Base-by-base conservation (phyloP, 2,797 vertebrate genomes). In the Sebastes matsubarae region DNA sequence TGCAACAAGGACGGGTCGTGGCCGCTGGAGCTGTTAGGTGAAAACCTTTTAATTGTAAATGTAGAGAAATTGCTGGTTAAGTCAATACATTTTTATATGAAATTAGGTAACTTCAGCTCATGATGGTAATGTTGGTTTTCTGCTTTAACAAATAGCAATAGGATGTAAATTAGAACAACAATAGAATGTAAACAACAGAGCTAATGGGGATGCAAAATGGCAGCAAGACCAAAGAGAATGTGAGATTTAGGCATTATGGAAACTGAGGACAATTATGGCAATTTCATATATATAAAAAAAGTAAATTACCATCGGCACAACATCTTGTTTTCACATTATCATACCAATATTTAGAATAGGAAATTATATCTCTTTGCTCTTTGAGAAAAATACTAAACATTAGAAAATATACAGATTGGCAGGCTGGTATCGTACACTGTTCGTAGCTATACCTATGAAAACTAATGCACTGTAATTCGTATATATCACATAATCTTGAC, bases 1-100 rank as follows among this genome's bases (percentile, higher is more conserved):
- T 78, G 46, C 65, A 75, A 65, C 70, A 68, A 86, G 82, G 78
- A 71, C n/a, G 30, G 80, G 79, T 87, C 68, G 6, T 20, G 74
- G 76, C 63, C 2, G 13, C 27, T 77, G 38, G 20, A 75, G 36
- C 34, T 54, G 57, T 65, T 65, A 10, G 4, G 27, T 58, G 20
- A 58, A 34, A 81, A 42, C 25, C 8, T 76, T 87, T 74, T 58
- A 38, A 30, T 61, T 38, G 36, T 13, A 81, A 80, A 81, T 55
- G 34, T 30, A 68, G 50, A 63, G 27, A 34, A 55, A 32, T 3
- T 22, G 34, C 68, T 72, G 6, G 60, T 65, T 74, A n/a, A 64
- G 59, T 69, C 5, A 1, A 9, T 25, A 24, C 14, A 55, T 8
- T 54, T 81, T 61, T 42, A 22, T 38, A 34, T 22, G 2, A 34